These are phyloP conservation scores for Lypha dubia DNA, from an alignment of 2,888 invertebrate species.

Conservation along the genomic window DNA sequence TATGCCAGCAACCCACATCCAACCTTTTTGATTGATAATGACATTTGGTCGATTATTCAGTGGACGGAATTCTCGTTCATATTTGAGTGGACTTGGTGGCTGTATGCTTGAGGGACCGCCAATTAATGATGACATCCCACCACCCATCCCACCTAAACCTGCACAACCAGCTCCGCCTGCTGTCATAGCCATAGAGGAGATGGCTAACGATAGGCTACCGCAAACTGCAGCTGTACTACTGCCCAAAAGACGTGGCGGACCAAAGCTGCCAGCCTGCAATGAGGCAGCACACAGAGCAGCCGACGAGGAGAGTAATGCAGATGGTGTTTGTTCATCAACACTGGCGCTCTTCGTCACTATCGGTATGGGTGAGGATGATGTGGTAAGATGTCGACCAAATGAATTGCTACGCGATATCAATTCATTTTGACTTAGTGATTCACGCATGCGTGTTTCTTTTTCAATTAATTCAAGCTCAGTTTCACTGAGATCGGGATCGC, in stretches of 20 bases:
- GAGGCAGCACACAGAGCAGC: slow-evolving; percentile 73
- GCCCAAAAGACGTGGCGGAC: slow-evolving; percentile 76
- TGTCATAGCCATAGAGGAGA: slow-evolving; percentile 76
- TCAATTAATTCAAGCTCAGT: slow-evolving; percentile 86
- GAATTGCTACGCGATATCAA: slow-evolving; percentile 83
- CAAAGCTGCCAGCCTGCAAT: slow-evolving; percentile 76
- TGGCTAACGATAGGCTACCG: slow-evolving; percentile 81
- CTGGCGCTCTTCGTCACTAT: slow-evolving; percentile 83
- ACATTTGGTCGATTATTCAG: slow-evolving; percentile 86
- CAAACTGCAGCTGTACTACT: slow-evolving; percentile 81
- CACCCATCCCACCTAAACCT: slow-evolving; percentile 64
- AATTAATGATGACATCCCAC: slow-evolving; percentile 59
- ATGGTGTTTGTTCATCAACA: slow-evolving; percentile 82
- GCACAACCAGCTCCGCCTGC: slow-evolving; percentile 76
- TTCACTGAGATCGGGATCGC: slow-evolving; percentile 87
- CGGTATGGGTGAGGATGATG: slow-evolving; percentile 82
- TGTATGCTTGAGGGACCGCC: slow-evolving; percentile 74
- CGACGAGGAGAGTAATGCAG: slow-evolving; percentile 74
- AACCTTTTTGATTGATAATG: slow-evolving; percentile 89
- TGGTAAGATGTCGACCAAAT: slow-evolving; percentile 81
- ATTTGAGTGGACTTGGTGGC: slow-evolving; percentile 84
- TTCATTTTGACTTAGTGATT: slow-evolving; percentile 83
- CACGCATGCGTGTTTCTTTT: slow-evolving; percentile 83
- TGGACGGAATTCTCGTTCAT: slow-evolving; percentile 85
- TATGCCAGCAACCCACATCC: slow-evolving; percentile 93